Evolutionary conservation across 2,113 vertebrate genomes (phyloP).

Genomic region (Lathamus discolor): DNA sequence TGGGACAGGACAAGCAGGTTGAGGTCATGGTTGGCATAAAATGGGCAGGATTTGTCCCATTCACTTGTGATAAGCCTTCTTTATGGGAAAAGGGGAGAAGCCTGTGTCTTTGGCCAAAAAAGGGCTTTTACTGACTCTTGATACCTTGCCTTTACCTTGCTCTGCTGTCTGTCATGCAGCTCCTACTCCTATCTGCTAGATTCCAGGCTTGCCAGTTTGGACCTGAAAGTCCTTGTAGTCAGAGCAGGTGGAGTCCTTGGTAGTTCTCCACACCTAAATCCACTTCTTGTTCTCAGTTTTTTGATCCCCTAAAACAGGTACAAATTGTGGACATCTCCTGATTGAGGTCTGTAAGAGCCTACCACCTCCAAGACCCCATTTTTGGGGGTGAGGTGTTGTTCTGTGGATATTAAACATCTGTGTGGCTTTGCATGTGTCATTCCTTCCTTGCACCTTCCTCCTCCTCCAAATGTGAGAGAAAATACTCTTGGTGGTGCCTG

Average conservation of each 20-base stretch:
- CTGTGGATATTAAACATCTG: neutral
- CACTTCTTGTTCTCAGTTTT: neutral
- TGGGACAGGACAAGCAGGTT: neutral
- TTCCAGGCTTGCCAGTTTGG: neutral
- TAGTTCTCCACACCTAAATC: neutral
- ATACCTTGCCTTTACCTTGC: neutral
- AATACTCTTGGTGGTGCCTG: neutral
- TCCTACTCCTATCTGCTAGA: neutral
- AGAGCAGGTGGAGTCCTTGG: neutral
- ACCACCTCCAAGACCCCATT: neutral
- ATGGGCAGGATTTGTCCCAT: neutral
- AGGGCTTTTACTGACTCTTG: neutral
- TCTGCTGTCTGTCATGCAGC: neutral
- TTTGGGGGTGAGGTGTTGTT: neutral
- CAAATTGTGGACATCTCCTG: neutral
- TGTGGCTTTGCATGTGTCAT: accelerated
- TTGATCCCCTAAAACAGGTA: neutral
- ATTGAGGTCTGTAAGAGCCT: neutral
- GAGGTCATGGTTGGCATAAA: neutral
- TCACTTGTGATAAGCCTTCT: neutral
- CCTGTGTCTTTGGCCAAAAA: neutral
- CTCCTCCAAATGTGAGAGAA: neutral
- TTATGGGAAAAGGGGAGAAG: neutral
- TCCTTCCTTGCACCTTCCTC: neutral
- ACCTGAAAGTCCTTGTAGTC: neutral